A percentile compares a stretch with the other conserved stretches of the same genome.
These are phyloP conservation scores for Philereme transversata DNA, from an alignment of 2,888 invertebrate species.

Conservation along the genomic window DNA sequence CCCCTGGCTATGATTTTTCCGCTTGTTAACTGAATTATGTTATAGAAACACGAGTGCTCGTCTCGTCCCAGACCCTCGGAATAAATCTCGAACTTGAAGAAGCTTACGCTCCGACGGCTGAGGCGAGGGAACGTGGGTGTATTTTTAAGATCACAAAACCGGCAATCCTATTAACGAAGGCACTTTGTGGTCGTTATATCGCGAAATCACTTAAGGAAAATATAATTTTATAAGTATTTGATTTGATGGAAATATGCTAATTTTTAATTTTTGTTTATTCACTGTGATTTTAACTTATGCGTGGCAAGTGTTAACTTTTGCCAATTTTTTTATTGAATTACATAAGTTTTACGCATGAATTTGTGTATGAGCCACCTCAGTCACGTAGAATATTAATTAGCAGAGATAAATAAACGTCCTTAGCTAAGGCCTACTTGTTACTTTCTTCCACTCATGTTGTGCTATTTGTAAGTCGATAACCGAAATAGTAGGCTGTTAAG, in stretches of 20 bases:
- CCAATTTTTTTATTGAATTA: too few relatives aligned
- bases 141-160: constrained; percentile 41
- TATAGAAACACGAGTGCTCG: constrained; percentile 66
- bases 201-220: constrained; percentile 27
- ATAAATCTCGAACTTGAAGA: constrained; percentile 68
- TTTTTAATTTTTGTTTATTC: too few relatives aligned
- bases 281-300: too few relatives aligned
- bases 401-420: too few relatives aligned
- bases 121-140: constrained; percentile 33
- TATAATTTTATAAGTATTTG: constrained; percentile 1
- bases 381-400: too few relatives aligned
- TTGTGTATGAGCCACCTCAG: too few relatives aligned
- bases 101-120: constrained; percentile 42
- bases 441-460: too few relatives aligned
- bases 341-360: too few relatives aligned
- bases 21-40: constrained; percentile 70
- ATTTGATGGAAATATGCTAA: neutral
- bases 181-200: constrained; percentile 36
- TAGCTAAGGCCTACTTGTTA: too few relatives aligned
- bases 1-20: constrained; percentile 60
- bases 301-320: too few relatives aligned
- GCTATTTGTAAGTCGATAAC: too few relatives aligned
- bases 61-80: constrained; percentile 64
- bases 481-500: too few relatives aligned
- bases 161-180: constrained; percentile 40